Base-by-base conservation (phyloP, 2,888 invertebrate species). In the Arenicola marina region DNA sequence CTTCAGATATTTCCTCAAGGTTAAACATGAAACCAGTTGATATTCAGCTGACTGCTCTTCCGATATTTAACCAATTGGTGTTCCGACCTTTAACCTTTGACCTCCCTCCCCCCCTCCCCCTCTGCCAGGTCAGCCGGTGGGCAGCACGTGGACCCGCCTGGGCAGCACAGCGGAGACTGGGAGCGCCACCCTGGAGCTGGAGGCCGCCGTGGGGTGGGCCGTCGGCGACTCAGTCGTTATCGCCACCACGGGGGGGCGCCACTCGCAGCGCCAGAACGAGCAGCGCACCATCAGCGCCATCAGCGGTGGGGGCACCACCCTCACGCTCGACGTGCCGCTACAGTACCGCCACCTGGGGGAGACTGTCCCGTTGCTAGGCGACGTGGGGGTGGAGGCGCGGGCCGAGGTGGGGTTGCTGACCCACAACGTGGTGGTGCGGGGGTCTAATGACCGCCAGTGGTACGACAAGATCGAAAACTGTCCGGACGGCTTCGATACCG, bases 331-430 rank as follows among this genome's bases (percentile, higher is more conserved):
- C n/a, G 4, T 11, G 24, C 7, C 29, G 31, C 33, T 53, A 24
- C 7, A 7, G 7, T 74, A 75, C 43, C 64, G 71, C 4, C 79
- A 80, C 67, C 56, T 77, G 7, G 76, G 77, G 3, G 71, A 70
- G 7, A 66, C 70, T 15, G 72, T 75, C 55, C 70, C 63, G 7
- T 67, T 77, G 51, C 59, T 56, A 7, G 51, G 56, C 31, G 61
- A 55, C 26, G 24, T 59, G 11, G 48, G 31, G 11, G 61, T 80
- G 4, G 75, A 78, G 31, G 73, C 75, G 38, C 55, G 76, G 21
- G 82, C 77, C 2, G 81, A 81, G 61, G 80, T 82, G 24, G 81
- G 80, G 2, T 65, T 80, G 28, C 66, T 82, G 29, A 76, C 76
- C 1, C 75, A 74, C 54, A 81, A 81, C 64, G 74, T 82, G 7